A percentile compares a stretch with the other conserved stretches of the same genome.
These are phyloP conservation scores for Ceyx melanurus DNA, from an alignment of 2,113 vertebrate species.

Conservation along the genomic window DNA sequence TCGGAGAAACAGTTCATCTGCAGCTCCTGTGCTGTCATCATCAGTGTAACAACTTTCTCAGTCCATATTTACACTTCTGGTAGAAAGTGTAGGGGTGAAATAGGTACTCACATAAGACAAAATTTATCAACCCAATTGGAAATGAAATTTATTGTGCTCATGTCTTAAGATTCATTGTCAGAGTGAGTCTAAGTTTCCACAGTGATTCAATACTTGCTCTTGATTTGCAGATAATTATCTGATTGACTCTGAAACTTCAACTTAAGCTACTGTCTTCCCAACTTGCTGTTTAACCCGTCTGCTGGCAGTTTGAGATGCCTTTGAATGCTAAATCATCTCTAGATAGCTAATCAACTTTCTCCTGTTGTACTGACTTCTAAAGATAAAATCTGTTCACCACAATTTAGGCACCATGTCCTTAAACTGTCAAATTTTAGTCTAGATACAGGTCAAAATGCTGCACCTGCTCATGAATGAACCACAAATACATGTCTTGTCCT, in stretches of 20 bases:
- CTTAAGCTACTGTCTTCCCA: background rate
- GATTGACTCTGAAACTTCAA: background rate
- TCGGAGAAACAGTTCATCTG: background rate
- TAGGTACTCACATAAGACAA: background rate
- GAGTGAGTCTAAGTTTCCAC: background rate
- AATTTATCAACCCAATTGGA: background rate
- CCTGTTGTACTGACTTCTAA: background rate
- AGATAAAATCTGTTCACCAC: background rate
- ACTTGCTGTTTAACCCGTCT: background rate
- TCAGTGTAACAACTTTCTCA: background rate
- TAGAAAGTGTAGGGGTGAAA: background rate
- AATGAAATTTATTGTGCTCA: background rate
- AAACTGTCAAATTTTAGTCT: background rate
- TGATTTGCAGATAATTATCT: background rate
- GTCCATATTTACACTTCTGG: background rate
- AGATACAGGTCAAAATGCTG: background rate
- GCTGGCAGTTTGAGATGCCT: background rate
- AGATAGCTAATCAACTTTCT: background rate
- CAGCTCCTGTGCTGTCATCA: rapidly evolving
- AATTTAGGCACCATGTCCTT: background rate
- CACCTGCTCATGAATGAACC: background rate
- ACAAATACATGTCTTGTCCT: background rate
- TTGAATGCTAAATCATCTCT: background rate
- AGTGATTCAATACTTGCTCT: background rate
- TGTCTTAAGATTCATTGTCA: background rate